Evolutionary conservation across 64 coral and sea anemone species (phyloP).

Genomic region (Montipora cactus): DNA sequence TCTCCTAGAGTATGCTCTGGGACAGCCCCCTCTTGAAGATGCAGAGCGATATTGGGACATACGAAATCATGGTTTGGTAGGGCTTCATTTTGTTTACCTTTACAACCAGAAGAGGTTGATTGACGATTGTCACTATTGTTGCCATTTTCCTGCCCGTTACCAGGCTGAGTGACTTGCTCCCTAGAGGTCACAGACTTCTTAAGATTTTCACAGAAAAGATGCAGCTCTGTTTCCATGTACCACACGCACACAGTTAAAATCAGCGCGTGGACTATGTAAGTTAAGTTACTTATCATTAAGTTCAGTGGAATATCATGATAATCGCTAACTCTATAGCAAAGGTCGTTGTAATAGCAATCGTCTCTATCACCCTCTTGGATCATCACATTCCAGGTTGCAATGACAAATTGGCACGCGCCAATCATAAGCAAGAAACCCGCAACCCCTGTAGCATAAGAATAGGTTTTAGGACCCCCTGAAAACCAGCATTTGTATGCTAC

Average conservation of each 20-base stretch:
- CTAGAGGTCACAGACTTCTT: not conserved
- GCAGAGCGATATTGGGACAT: slow-evolving; percentile 12
- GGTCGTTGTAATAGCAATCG: slow-evolving; percentile 67
- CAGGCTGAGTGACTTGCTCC: too few species aligned
- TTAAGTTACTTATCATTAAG: slow-evolving; percentile 77
- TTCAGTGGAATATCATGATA: slow-evolving; percentile 61
- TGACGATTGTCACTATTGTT: not conserved
- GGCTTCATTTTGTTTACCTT: not conserved
- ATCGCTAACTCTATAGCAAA: slow-evolving; percentile 57
- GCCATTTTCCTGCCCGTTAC: not conserved
- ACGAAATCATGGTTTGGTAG: not conserved
- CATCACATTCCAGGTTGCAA: slow-evolving; percentile 68
- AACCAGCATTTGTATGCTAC: not conserved
- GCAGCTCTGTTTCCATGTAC: slow-evolving; percentile 23
- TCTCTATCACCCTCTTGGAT: slow-evolving; percentile 64
- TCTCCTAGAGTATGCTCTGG: slow-evolving; percentile 11
- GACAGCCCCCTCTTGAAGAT: slow-evolving; percentile 34
- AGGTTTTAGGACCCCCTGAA: slow-evolving; percentile 9
- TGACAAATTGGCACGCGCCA: slow-evolving; percentile 71
- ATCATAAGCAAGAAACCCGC: slow-evolving; percentile 54
- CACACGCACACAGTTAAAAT: slow-evolving; percentile 48
- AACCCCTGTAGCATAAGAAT: slow-evolving; percentile 55
- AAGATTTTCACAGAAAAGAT: not conserved
- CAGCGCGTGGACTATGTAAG: slow-evolving; percentile 67
- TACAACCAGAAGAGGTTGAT: not conserved